Percentiles rank a stretch among this genome's conserved stretches.
Evolutionary conservation across 1,140 invertebrate species (phyloP).

Genomic region (Bombus cullumanus): DNA sequence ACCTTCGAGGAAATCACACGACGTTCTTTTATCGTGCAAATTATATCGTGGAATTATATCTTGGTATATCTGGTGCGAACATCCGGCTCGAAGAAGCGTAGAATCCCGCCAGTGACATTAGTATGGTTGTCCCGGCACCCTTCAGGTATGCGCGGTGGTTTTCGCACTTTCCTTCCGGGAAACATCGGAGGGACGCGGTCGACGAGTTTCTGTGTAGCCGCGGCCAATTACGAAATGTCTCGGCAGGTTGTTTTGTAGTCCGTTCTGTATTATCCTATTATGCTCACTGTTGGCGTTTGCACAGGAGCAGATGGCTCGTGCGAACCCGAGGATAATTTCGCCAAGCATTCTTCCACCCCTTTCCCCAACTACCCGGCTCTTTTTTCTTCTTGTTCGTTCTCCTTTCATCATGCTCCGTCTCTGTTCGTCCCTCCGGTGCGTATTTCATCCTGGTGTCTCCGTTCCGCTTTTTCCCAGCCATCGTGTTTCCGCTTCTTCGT

Average conservation of each 20-base stretch:
- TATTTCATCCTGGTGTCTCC: not conserved
- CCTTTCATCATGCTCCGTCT: constrained; percentile 12
- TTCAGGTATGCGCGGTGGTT: constrained; percentile 36
- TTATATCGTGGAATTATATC: constrained; percentile 43
- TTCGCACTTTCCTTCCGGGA: constrained; percentile 38
- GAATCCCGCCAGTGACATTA: constrained; percentile 41
- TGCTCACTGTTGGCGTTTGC: constrained; percentile 56
- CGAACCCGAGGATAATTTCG: constrained; percentile 72
- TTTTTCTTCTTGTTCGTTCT: not conserved
- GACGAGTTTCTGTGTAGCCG: constrained; percentile 34
- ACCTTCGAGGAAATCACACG: too few species aligned
- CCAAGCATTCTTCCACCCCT: constrained; percentile 35
- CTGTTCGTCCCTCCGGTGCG: not conserved
- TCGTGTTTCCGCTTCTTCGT: not conserved
- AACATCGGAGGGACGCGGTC: not conserved
- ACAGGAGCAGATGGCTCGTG: constrained; percentile 55
- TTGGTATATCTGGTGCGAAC: constrained; percentile 38
- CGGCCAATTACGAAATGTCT: constrained; percentile 79
- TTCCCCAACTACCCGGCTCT: not conserved
- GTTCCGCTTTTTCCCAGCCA: not conserved
- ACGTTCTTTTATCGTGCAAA: constrained; percentile 43
- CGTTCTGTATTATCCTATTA: constrained; percentile 77
- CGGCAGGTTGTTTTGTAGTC: constrained; percentile 61
- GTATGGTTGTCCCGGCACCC: not conserved
- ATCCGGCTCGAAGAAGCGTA: constrained; percentile 37